These are phyloP conservation scores for Mystacornis crossleyi DNA, from an alignment of 2,113 vertebrate species.

Conservation along the genomic window DNA sequence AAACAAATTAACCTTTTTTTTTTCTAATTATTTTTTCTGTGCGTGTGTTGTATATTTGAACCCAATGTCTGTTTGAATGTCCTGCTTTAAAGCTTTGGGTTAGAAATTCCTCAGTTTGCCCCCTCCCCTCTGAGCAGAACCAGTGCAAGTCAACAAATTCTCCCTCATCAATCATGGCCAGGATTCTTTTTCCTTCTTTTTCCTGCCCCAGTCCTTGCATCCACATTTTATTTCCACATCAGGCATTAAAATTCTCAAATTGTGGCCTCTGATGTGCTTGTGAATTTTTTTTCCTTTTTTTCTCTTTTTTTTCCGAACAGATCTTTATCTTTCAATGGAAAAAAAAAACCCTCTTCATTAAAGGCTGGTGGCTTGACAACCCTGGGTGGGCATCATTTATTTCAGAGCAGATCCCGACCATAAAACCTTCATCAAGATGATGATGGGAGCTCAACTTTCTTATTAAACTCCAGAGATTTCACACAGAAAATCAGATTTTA, in stretches of 20 bases:
- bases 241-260: not conserved
- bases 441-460: not conserved
- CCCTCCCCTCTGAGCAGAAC: conserved; percentile 1
- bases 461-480: not conserved
- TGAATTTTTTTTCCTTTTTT: not conserved
- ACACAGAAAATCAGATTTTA: not conserved
- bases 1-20: conserved; percentile 59
- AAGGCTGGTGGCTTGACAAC: not conserved
- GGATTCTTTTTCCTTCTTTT: not conserved
- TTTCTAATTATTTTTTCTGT: not conserved
- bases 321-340: not conserved
- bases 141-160: not conserved
- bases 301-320: not conserved
- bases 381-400: not conserved
- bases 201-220: not conserved
- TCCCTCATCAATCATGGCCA: conserved; percentile 13
- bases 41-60: not conserved
- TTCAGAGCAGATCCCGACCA: not conserved
- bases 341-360: not conserved
- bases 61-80: conserved; percentile 6
- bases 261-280: not conserved
- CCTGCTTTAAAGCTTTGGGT: conserved; percentile 11
- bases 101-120: conserved; percentile 14
- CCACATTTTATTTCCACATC: not conserved
- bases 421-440: not conserved